Base-by-base conservation (phyloP, 2,113 vertebrate species). In the Gobio gobio region DNA sequence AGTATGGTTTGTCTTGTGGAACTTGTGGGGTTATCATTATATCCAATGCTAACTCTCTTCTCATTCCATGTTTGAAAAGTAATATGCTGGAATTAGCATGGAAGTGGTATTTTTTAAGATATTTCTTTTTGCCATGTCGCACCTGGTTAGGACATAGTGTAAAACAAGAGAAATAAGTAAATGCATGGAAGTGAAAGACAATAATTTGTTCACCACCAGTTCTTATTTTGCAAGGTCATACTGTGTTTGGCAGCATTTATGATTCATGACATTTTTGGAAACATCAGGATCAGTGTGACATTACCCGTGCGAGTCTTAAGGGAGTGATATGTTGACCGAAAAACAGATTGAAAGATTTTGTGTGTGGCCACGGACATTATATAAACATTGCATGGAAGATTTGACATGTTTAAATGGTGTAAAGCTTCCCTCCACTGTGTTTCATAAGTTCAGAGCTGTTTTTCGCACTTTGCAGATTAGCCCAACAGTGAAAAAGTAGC, bases 291-390 rank as follows among this genome's bases (percentile, higher is more conserved):
- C 22, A 33, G 24, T 9, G 18, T 77, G 73, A 70, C 66, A 70
- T 40, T 70, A 70, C 66, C 33, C 5, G n/a, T 73, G 43, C 18
- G 22, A 56, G 18, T 56, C 7, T 22, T 45, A 4, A 63, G 58
- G 26, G 22, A 64, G 33, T 79, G 56, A 45, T 45, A 43, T 61
- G 24, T n/a, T n/a, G 77, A 61, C 33, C 5, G 22, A 61, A 59
- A 79, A 43, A 79, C 56, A 26, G 56, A 61, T 22, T 78, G 43
- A 74, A 45, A 90, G 90, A 90, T 90, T 88, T 83, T 86, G 86
- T 88, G 83, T 84, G 85, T 54, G 45, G 45, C 14, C 45, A 75
- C 45, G 6, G n/a, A 75, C n/a, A 26, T 51, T 43, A 43, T 5
- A n/a, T 43, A 70, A 70, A 70, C 66, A 70, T 4, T 22, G 36